A percentile compares a stretch with the other conserved stretches of the same genome.
phyloP scores from a whole-genome alignment of 2,888 invertebrate genomes.

The Acanthacorydalis orientalis region DNA sequence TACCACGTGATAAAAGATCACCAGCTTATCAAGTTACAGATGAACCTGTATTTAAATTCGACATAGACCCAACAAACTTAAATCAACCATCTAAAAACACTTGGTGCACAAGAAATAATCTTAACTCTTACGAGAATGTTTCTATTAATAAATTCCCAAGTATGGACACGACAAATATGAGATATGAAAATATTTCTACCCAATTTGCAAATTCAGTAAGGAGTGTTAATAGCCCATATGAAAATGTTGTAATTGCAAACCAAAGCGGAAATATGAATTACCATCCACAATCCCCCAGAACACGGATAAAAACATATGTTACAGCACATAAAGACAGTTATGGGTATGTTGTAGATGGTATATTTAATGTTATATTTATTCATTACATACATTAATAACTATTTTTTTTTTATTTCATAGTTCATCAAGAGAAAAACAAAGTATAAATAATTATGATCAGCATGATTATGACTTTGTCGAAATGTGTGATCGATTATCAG shows the following conservation, averaged over 20 bases:
- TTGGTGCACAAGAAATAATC: constrained; percentile 14
- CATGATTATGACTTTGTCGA: too few relatives aligned
- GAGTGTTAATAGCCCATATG: constrained; percentile 32
- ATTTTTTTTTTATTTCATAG: neutral
- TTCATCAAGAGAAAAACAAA: too few relatives aligned
- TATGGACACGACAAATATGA: constrained; percentile 25
- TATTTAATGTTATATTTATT: too few relatives aligned
- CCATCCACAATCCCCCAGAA: constrained; percentile 36
- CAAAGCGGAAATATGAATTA: constrained; percentile 30
- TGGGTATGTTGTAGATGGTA: neutral
- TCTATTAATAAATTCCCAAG: constrained; percentile 12
- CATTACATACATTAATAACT: neutral
- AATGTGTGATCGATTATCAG: too few relatives aligned
- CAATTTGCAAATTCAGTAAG: constrained; percentile 23
- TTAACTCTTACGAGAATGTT: constrained; percentile 18
- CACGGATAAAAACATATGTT: constrained; percentile 43
- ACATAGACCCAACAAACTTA: constrained; percentile 26
- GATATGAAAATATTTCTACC: constrained; percentile 18
- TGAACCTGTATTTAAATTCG: constrained; percentile 20
- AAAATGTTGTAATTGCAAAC: constrained; percentile 35
- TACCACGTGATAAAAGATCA: constrained; percentile 50
- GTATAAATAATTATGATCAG: too few relatives aligned
- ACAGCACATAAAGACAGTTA: neutral
- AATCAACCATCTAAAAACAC: constrained; percentile 21
- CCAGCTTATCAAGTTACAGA: constrained; percentile 20